A percentile compares a stretch with the other conserved stretches of the same genome.
These are phyloP conservation scores for Halocynthia aurantium DNA, from an alignment of 23 tunicate species.

Conservation along the genomic window DNA sequence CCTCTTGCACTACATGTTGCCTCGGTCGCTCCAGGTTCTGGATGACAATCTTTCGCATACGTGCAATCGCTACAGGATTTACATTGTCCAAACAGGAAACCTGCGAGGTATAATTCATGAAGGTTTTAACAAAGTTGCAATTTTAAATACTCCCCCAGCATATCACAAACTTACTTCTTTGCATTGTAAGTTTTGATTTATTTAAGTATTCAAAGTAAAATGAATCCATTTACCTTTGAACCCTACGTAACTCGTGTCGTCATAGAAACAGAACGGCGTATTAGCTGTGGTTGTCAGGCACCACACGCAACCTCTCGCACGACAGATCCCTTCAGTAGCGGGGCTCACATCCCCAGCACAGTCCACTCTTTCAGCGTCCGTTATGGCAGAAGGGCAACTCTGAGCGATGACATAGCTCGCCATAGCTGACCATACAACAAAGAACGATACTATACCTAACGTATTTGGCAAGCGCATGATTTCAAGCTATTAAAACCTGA, in stretches of 20 bases:
- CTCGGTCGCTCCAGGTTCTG: constrained; percentile 22
- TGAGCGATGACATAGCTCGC: no score
- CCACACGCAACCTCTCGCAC: constrained; percentile 18
- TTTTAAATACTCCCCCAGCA: no score
- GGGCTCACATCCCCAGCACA: constrained; percentile 16
- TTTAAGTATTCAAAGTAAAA: no score
- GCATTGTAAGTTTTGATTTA: no score
- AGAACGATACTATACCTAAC: no score
- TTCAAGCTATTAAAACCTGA: no score
- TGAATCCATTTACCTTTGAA: no score
- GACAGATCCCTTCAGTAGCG: constrained; percentile 15
- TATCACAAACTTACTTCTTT: no score
- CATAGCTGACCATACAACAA: no score
- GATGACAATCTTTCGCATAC: constrained; percentile 21
- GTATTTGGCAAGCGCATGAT: no score
- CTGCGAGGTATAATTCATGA: neutral
- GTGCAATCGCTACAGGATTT: constrained; percentile 17
- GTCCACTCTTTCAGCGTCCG: constrained; percentile 18
- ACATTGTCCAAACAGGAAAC: constrained; percentile 10
- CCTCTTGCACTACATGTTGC: constrained; percentile 3
- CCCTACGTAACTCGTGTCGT: neutral
- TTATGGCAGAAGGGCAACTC: constrained; percentile 10
- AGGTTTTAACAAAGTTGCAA: no score
- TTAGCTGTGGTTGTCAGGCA: constrained; percentile 1
- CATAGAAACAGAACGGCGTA: constrained; percentile 14